phyloP scores from a whole-genome alignment of 2,113 vertebrate species.

The Caracal caracal region DNA sequence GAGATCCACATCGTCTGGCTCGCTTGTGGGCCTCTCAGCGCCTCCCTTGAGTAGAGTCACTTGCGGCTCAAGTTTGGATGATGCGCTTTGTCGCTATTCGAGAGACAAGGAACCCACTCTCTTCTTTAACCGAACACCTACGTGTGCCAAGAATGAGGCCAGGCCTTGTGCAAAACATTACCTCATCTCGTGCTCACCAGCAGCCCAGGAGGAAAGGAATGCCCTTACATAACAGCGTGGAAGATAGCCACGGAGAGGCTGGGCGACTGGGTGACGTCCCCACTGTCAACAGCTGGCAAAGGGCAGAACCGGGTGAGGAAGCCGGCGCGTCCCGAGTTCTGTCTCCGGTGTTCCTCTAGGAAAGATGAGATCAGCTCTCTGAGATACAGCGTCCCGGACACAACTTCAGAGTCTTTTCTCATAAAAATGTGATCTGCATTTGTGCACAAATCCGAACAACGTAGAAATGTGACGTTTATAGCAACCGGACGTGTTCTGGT shows the following conservation, averaged over 20 bases:
- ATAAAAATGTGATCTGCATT: not conserved
- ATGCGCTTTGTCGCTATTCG: not conserved
- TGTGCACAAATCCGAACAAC: not conserved
- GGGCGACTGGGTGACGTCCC: fast-evolving
- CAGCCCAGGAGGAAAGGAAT: constrained; percentile 1
- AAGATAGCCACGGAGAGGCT: not conserved
- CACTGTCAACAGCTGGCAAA: not conserved
- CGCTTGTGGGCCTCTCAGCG: not conserved
- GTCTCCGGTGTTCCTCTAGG: too few relatives aligned
- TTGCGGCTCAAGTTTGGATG: fast-evolving
- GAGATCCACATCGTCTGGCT: not conserved
- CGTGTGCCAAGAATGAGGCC: not conserved
- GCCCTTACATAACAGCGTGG: not conserved
- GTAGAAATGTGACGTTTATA: not conserved
- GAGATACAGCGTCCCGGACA: not conserved
- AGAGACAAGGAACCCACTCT: not conserved
- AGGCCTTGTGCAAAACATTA: not conserved
- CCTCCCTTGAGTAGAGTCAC: fast-evolving
- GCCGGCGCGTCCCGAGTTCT: not conserved
- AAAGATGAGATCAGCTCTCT: not conserved
- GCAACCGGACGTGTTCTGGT: not conserved
- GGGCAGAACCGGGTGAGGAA: not conserved
- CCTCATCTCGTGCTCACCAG: not conserved
- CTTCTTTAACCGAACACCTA: not conserved
- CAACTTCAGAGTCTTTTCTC: not conserved